A percentile compares a stretch with the other conserved stretches of the same genome.
These are phyloP conservation scores for Manis javanica DNA, from an alignment of 2,797 vertebrate species.

Conservation along the genomic window DNA sequence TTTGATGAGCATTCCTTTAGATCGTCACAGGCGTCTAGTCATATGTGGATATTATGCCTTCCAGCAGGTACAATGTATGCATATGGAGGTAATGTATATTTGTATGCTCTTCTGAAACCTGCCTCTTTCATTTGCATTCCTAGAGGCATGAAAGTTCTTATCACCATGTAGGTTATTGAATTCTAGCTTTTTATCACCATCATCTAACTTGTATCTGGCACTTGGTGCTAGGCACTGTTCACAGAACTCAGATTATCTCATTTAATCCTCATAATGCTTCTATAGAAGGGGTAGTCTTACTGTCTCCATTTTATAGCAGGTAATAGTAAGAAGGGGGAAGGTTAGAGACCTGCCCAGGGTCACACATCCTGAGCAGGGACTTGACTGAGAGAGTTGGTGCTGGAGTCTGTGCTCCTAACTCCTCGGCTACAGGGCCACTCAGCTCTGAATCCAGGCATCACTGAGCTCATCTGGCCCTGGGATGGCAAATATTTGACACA, in stretches of 20 bases:
- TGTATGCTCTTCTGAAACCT: neutral
- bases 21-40: neutral
- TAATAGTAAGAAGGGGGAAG: neutral
- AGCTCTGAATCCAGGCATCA: neutral
- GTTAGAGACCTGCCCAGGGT: neutral
- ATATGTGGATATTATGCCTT: neutral
- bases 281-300: accelerated
- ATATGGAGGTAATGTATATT: neutral
- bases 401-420: neutral
- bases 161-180: neutral
- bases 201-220: neutral
- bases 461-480: neutral
- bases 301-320: neutral
- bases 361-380: neutral
- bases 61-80: neutral
- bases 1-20: neutral
- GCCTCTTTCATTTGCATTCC: accelerated
- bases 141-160: neutral
- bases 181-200: neutral
- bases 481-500: neutral
- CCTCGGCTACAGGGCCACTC: neutral
- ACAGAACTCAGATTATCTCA: neutral
- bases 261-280: neutral
- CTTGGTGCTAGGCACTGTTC: accelerated
- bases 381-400: neutral